Conservation (phyloP, 2,113 vertebrate species). For the Canis aureus region DNA sequence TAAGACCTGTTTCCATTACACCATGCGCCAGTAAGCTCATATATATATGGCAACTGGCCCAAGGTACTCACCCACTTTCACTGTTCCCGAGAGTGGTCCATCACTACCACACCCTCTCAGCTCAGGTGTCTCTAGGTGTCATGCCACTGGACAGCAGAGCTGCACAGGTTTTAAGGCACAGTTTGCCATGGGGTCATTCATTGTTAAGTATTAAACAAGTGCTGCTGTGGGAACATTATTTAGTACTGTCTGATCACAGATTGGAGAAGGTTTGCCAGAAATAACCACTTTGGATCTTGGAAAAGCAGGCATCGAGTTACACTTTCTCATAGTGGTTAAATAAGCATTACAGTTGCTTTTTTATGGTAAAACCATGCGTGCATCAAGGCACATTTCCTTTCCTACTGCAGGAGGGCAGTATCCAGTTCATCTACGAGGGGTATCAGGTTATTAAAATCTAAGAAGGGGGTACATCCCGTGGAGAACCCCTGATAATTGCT, state of each 20-base stretch:
- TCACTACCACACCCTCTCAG: accelerated
- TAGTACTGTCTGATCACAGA: neutral
- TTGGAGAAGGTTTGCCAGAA: neutral
- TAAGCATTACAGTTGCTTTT: neutral
- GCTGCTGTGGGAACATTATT: neutral
- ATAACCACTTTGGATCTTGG: neutral
- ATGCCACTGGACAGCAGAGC: neutral
- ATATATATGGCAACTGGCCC: accelerated
- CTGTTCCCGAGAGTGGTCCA: neutral
- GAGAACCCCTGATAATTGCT: neutral
- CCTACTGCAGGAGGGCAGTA: no score
- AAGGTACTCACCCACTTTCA: accelerated
- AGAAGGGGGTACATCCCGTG: accelerated
- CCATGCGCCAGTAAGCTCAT: accelerated
- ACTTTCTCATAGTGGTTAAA: neutral
- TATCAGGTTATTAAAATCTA: neutral
- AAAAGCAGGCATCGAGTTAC: neutral
- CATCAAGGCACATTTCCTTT: neutral
- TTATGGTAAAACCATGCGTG: neutral
- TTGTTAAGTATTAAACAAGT: neutral
- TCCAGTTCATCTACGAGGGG: neutral
- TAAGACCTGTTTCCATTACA: neutral
- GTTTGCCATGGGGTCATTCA: neutral
- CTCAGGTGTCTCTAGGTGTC: neutral
- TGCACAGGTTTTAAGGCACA: neutral